phyloP scores from a whole-genome alignment of 2,888 invertebrate species.

The Cerastis leucographa region DNA sequence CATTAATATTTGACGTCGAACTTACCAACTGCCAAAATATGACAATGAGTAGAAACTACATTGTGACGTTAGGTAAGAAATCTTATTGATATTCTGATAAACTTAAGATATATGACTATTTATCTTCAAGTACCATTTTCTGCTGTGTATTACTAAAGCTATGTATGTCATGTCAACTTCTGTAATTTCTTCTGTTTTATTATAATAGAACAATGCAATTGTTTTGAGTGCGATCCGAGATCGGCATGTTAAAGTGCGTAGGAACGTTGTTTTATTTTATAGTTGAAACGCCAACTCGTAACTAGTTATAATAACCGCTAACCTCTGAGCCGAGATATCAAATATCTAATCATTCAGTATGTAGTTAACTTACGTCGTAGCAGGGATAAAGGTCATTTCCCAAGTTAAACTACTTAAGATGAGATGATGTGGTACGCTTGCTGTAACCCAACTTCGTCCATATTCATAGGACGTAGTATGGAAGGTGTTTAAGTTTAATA shows the following conservation, averaged over 20 bases:
- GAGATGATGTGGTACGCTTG: constrained; percentile 33
- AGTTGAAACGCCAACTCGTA: constrained; percentile 39
- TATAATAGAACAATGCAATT: constrained; percentile 61
- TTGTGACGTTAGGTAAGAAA: constrained; percentile 50
- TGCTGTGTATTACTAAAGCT: constrained; percentile 14
- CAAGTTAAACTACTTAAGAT: constrained; percentile 47
- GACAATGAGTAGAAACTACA: constrained; percentile 41
- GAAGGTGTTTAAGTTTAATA: constrained; percentile 25
- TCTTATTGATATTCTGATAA: constrained; percentile 60
- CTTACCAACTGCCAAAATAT: constrained; percentile 47
- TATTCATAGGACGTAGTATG: constrained; percentile 37
- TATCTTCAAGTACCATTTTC: constrained; percentile 46
- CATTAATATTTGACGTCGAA: constrained; percentile 32
- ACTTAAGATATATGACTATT: constrained; percentile 18
- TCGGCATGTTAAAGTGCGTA: constrained; percentile 42
- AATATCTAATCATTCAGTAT: constrained; percentile 55
- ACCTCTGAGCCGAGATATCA: constrained; percentile 60
- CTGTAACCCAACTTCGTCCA: constrained; percentile 21
- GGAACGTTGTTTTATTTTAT: constrained; percentile 46
- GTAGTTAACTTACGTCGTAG: constrained; percentile 51
- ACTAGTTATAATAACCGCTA: constrained; percentile 50
- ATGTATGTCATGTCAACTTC: constrained; percentile 40
- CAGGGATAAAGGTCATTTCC: constrained; percentile 55
- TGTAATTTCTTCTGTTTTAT: constrained; percentile 43
- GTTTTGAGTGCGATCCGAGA: constrained; percentile 43